Evolutionary conservation across 2,797 vertebrate genomes (phyloP), one percentile per base, ranked within the genome.

Genomic region (Rhincodon typus): DNA sequence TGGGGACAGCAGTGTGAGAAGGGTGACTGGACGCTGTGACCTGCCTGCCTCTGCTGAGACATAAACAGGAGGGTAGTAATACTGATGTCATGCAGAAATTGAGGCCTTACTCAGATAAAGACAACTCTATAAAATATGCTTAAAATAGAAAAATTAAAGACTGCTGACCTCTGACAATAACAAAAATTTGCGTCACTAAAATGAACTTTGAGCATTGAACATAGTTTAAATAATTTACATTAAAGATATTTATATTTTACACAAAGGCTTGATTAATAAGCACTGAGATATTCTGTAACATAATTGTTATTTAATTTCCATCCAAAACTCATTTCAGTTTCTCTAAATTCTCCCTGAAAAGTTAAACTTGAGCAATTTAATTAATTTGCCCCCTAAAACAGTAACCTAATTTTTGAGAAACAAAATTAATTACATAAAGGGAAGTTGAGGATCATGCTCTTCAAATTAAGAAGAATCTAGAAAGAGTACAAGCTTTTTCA

Each of bases 11-110:
- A 96, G 95, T 97, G 97, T 96, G 97, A 97, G 97, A 96, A 97
- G 97, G 97, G 97, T 96, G 96, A 97, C 97, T 98, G 97, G 97
- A 97, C 97, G 97, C 96, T 87, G 97, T 97, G 97, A 98, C 97
- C 97, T 96, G 95, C 97, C 97, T 97, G 96, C 96, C 96, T 96
- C 96, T 98, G 96, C 97, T 96, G 96, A 97, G 96, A 97, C 96
- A 96, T 97, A 97, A 98, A 97, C 96, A 97, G 96, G 97, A 98
- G 97, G 96, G 96, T 97, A 97, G 97, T 97, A 98, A 97, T 97
- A 96, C 97, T 97, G 97, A 98, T 97, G 97, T 97, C 97, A 97
- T 96, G 98, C 97, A 98, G 82, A 97, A 97, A 96, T 97, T 97
- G 96, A 97, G 96, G 96, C 97, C 96, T 96, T 95, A 77, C 70